Evolutionary conservation across 2,113 vertebrate genomes (phyloP).

Genomic region (Gallinago paraguaiae): DNA sequence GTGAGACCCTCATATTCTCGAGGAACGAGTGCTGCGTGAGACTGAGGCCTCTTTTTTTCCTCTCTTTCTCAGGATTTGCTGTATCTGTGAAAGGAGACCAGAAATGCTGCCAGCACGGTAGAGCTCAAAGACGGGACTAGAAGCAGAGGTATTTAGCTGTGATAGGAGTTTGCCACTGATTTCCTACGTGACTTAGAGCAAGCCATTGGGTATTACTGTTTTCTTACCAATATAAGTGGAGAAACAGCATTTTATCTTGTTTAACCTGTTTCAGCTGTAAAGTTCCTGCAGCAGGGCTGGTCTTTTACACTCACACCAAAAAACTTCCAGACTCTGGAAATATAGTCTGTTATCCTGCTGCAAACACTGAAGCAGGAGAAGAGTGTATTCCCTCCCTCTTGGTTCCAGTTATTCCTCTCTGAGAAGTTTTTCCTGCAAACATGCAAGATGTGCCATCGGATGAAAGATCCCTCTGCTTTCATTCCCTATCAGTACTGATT

Average conservation of each 20-base stretch:
- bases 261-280: neutral
- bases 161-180: neutral
- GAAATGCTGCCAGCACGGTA: neutral
- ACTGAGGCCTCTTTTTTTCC: neutral
- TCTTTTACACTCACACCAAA: neutral
- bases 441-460: neutral
- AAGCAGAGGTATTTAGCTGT: neutral
- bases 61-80: neutral
- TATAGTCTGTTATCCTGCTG: accelerated
- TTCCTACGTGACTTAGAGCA: neutral
- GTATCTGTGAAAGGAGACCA: neutral
- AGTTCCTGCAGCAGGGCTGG: neutral
- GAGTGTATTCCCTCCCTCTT: accelerated
- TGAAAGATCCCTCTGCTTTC: constrained; percentile 48
- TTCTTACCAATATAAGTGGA: neutral
- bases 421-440: neutral
- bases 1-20: neutral
- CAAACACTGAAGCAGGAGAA: neutral
- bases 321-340: neutral
- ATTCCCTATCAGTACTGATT: constrained; percentile 41
- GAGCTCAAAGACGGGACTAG: neutral
- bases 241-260: neutral
- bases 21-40: neutral
- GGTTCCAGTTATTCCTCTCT: neutral
- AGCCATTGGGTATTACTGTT: neutral